Conservation (phyloP, 2,797 vertebrate genomes). For the Dendrocincla tyrannina region DNA sequence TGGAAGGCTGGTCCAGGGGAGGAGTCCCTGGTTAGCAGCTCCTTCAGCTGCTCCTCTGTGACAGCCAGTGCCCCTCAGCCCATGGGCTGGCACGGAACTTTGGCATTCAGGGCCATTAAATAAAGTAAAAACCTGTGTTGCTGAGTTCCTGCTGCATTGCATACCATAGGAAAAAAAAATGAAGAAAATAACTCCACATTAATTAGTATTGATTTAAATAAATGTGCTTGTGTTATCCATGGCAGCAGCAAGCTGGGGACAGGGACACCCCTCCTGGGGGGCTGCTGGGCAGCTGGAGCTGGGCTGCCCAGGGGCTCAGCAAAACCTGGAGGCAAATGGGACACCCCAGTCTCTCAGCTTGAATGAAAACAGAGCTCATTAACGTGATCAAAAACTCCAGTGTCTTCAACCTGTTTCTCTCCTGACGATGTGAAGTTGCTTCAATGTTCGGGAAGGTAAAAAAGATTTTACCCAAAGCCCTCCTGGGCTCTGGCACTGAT, state of each 20-base stretch:
- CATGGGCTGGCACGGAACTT: neutral
- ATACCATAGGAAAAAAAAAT: neutral
- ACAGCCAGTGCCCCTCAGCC: neutral
- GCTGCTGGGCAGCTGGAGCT: neutral
- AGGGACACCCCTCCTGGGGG: fast-evolving
- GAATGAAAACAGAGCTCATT: neutral
- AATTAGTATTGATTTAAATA: conserved; percentile 12
- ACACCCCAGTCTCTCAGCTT: neutral
- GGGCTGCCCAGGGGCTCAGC: neutral
- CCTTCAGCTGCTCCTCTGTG: neutral
- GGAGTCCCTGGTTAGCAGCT: neutral
- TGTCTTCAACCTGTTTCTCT: neutral
- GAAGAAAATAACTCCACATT: fast-evolving
- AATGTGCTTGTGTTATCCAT: neutral
- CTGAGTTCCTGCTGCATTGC: neutral
- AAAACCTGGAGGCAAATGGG: neutral
- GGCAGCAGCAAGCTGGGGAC: neutral
- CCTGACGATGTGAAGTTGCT: neutral
- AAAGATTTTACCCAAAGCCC: neutral
- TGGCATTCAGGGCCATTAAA: neutral
- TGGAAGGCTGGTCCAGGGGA: neutral
- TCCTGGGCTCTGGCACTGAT: neutral
- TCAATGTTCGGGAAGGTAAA: neutral
- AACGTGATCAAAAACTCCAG: neutral
- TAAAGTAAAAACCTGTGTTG: neutral